Base-by-base conservation (phyloP, 1,140 invertebrate genomes). In the Piezodorus guildinii region DNA sequence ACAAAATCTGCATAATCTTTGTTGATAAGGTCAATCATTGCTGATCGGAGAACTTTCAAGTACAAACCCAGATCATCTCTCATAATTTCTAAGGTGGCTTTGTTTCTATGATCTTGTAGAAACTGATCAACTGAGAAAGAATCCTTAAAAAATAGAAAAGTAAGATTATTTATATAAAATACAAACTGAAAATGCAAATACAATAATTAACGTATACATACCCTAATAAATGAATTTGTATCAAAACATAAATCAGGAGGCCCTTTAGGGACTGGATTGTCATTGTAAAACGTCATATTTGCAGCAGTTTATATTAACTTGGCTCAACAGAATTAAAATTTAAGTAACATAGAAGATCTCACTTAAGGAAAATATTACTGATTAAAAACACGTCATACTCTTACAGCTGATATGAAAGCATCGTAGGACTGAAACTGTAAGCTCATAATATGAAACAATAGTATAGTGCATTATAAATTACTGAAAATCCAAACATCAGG, bases 1-100 rank as follows among this genome's bases (percentile, higher is more conserved):
- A 98, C 92, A 80, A 97, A 97, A 75, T 97, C 94, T 3, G 89
- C 89, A 77, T 97, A 98, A 73, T 98, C 94, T 74, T 94, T 90
- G 75, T 98, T 97, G 63, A 98, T 96, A 0, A 98, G 78, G 76
- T 97, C 93, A 67, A 97, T 92, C 88, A 97, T 93, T 2, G 93
- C 88, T 67, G 90, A 86, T 68, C 92, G 78, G 6, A 98, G 76
- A 15, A 91, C 83, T 77, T 95, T 96, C 34, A 96, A 75, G 73
- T 96, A 96, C 25, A 91, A 77, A 15, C 88, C 87, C 43, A 98
- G 77, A 76, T 97, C 93, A 77, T 94, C 90, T 59, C 92, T 81
- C 74, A 98, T 83, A 51, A 82, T 86, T 74, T 96, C 92, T 68
- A 97, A 75, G 17, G 86, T 86, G 0, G 84, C 84, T 60, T 83